Percentiles rank a stretch among this genome's conserved stretches.
Conservation (phyloP, 2,888 invertebrate genomes). For the Phyllotreta cruciferae region DNA sequence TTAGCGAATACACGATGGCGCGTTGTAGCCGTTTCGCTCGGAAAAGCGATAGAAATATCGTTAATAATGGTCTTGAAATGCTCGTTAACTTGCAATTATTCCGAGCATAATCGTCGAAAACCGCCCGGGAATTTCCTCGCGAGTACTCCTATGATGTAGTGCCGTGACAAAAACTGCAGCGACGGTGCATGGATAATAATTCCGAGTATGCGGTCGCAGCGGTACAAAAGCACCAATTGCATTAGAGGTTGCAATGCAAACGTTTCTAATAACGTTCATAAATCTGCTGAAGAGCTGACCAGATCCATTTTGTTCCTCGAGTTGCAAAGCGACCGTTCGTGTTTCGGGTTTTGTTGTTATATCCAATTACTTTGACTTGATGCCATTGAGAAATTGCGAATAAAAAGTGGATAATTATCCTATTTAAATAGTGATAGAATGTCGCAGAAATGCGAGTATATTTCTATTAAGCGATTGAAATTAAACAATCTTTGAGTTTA, state of each 20-base stretch:
- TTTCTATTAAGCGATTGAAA: not conserved
- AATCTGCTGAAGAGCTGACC: conserved; percentile 51
- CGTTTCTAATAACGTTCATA: conserved; percentile 53
- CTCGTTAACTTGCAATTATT: conserved; percentile 40
- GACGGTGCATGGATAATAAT: conserved; percentile 48
- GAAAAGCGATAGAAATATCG: conserved; percentile 30
- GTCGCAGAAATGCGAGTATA: no score
- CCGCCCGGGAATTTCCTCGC: conserved; percentile 31
- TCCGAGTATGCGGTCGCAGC: conserved; percentile 49
- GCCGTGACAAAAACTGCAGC: conserved; percentile 44
- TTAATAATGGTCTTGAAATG: conserved; percentile 35
- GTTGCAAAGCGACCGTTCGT: conserved; percentile 23
- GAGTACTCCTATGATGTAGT: conserved; percentile 34
- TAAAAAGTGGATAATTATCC: no score
- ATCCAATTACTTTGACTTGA: no score
- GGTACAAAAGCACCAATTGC: conserved; percentile 53
- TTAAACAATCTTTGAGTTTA: not conserved
- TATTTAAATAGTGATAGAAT: no score
- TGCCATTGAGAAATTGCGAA: no score
- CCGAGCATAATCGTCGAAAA: conserved; percentile 36
- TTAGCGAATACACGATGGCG: conserved; percentile 13
- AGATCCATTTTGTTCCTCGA: conserved; percentile 45
- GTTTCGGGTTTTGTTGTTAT: not conserved
- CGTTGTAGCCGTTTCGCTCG: conserved; percentile 25
- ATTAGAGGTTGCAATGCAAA: conserved; percentile 50